Conservation (phyloP, 2,797 vertebrate species). For the Cyclura pinguis region DNA sequence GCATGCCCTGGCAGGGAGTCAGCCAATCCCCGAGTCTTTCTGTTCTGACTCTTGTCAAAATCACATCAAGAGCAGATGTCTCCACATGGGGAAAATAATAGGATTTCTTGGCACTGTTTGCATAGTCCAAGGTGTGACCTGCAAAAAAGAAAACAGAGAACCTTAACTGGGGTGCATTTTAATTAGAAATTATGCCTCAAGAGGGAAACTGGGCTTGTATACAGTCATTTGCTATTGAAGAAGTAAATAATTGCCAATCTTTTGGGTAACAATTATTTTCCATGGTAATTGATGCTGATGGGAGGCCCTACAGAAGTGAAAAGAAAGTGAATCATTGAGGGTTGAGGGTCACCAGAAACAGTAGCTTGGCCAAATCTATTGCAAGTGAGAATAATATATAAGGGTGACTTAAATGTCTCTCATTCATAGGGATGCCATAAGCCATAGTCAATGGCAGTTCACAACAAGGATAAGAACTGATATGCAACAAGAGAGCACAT, state of each 20-base stretch:
- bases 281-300: background rate
- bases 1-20: slow-evolving; percentile 50
- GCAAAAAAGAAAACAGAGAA: slow-evolving; percentile 13
- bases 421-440: too few species aligned
- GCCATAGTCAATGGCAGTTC: too few species aligned
- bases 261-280: background rate
- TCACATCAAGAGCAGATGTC: background rate
- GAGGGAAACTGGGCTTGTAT: background rate
- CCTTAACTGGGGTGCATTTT: background rate
- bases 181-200: slow-evolving; percentile 25
- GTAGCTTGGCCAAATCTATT: background rate
- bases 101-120: background rate
- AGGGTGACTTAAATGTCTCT: too few species aligned
- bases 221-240: rapidly evolving
- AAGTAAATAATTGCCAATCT: background rate
- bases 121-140: slow-evolving; percentile 30
- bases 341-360: background rate
- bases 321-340: background rate
- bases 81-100: slow-evolving; percentile 39
- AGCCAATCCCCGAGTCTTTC: slow-evolving; percentile 33
- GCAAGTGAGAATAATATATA: background rate
- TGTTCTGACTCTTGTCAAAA: slow-evolving; percentile 29
- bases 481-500: background rate
- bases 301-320: slow-evolving; percentile 19
- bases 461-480: background rate